Evolutionary conservation across 2,888 invertebrate species (phyloP), one percentile per base, ranked within the genome.

Genomic region (Hyposoter didymator): DNA sequence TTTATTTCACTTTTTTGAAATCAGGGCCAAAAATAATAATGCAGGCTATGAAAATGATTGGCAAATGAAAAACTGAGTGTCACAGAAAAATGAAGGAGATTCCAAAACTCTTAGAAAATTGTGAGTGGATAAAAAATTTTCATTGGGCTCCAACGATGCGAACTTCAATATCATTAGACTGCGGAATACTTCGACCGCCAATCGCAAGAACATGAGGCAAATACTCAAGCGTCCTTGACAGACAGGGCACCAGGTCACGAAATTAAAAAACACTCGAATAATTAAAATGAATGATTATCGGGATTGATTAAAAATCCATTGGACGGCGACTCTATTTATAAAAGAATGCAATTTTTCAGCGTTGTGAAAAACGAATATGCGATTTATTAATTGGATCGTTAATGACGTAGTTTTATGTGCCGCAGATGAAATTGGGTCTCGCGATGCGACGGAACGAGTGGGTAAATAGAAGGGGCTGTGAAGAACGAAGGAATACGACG

Each of bases 211-310:
- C 43, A 70, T 85, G 47, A 78, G 67, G 82, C 84, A 88, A 89
- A 87, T 86, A 87, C 81, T 85, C 82, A 84, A 78, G 83, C 67
- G 78, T 84, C 82, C 87, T 59, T 86, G 90, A 91, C 91, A 88
- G 87, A 89, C 89, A 39, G 39, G 39, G 8, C 39, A 39, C 39
- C 39, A 39, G 39, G 39, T 39, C 39, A 39, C 39, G 7, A 0
- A 8, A 1, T 39, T 39, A 1, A 4, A 35, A 35, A 35, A 39
- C 39, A 39, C 2, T 10, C 0, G 5, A 39, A 10, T 39, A 22
- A 55, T 19, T 22, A 2, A 8, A 22, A 8, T 2, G 10, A 55
- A 10, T 2, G 1, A 52, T 22, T 22, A 22, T 55, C 19, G 5
- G 47, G 3, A 55, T 10, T 22, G 19, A 10, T 55, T 8, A 10